Percentiles rank a stretch among this genome's conserved stretches.
Evolutionary conservation across 2,797 vertebrate genomes (phyloP).

Genomic region (Neosilurus hyrtlii): DNA sequence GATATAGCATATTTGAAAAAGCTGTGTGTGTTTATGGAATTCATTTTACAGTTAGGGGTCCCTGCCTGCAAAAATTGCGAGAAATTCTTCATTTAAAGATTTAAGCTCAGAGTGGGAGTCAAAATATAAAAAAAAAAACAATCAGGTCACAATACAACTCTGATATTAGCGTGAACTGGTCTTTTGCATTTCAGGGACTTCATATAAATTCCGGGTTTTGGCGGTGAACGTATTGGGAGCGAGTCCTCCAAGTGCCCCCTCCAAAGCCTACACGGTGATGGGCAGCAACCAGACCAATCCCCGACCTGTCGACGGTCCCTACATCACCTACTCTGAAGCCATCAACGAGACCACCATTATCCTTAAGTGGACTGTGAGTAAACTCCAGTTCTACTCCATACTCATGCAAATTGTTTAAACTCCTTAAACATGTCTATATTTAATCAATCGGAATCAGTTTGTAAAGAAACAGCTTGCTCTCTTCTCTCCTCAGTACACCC

Average conservation of each 20-base stretch:
- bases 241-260: slow-evolving; percentile 89
- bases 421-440: background rate
- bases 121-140: background rate
- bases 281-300: slow-evolving; percentile 83
- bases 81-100: background rate
- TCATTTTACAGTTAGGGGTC: background rate
- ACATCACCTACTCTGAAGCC: slow-evolving; percentile 97
- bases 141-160: background rate
- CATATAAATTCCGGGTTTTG: slow-evolving; percentile 94
- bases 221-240: slow-evolving; percentile 93
- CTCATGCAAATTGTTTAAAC: background rate
- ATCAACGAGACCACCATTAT: slow-evolving; percentile 96
- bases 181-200: slow-evolving; percentile 74
- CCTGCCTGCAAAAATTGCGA: background rate
- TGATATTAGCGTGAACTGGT: background rate
- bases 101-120: background rate
- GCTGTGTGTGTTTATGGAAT: background rate
- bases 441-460: background rate
- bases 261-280: slow-evolving; percentile 88
- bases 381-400: background rate
- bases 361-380: slow-evolving; percentile 94
- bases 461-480: slow-evolving; percentile 1
- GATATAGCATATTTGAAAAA: background rate
- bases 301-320: slow-evolving; percentile 89
- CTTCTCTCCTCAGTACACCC: slow-evolving; percentile 77